A percentile compares a stretch with the other conserved stretches of the same genome.
Evolutionary conservation across 2,113 vertebrate genomes (phyloP).

Genomic region (Morone saxatilis): DNA sequence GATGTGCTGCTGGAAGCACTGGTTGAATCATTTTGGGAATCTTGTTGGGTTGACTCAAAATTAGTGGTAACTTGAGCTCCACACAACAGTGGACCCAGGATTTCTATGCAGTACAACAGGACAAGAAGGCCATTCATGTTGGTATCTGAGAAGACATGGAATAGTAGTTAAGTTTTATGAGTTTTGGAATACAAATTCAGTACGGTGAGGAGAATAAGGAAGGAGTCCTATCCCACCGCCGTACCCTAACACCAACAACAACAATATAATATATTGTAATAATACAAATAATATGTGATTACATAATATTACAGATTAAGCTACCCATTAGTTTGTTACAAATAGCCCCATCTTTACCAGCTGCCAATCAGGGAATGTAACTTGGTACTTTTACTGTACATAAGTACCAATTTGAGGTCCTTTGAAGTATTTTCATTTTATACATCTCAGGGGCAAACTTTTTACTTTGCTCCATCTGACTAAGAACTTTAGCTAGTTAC

Average conservation of each 20-base stretch:
- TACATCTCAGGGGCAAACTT: too few species aligned
- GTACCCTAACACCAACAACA: too few species aligned
- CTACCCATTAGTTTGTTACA: background rate
- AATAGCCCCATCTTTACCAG: background rate
- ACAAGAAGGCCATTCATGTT: constrained; percentile 57
- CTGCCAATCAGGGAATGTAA: too few species aligned
- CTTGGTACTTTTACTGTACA: too few species aligned
- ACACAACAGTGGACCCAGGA: constrained; percentile 26
- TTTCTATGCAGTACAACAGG: constrained; percentile 16
- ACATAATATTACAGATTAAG: background rate
- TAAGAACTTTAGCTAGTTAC: too few species aligned
- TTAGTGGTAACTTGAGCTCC: too few species aligned
- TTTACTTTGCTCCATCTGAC: too few species aligned
- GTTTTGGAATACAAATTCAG: background rate
- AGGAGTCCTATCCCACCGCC: background rate
- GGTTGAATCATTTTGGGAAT: accelerated
- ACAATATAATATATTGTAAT: background rate
- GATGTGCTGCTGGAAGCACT: accelerated
- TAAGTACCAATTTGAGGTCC: too few species aligned
- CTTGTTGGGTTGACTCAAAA: too few species aligned
- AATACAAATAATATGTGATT: too few species aligned
- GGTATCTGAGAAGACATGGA: constrained; percentile 42
- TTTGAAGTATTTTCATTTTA: too few species aligned
- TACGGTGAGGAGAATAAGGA: background rate
- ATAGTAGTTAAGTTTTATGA: background rate